A percentile compares a stretch with the other conserved stretches of the same genome.
phyloP scores from a whole-genome alignment of 2,888 invertebrate species.

The Synanthedon andrenaeformis region DNA sequence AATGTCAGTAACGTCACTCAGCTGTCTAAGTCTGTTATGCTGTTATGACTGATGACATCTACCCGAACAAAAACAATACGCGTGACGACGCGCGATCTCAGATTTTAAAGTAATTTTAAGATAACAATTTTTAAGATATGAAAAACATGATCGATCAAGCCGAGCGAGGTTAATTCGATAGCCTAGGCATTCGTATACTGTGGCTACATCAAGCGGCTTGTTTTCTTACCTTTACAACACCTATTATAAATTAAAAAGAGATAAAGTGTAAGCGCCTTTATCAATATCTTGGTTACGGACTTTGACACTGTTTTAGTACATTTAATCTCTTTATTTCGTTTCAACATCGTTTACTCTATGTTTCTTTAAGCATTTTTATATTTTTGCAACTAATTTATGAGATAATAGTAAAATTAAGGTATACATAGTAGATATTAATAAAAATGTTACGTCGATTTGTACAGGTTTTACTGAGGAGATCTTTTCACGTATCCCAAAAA shows the following conservation, averaged over 20 bases:
- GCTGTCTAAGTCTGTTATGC: no score
- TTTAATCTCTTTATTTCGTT: neutral
- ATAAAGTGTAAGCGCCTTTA: neutral
- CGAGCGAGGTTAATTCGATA: no score
- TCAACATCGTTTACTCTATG: neutral
- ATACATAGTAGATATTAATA: no score
- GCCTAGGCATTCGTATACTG: neutral
- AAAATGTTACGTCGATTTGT: constrained; percentile 35
- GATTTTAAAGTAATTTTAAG: no score
- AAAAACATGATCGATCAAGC: no score
- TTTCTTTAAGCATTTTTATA: neutral
- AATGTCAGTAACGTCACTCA: no score
- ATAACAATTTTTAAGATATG: no score
- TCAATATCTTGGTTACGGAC: neutral
- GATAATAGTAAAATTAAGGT: no score
- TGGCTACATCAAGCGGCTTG: neutral
- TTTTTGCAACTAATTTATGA: no score
- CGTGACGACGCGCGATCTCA: no score
- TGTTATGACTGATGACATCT: no score
- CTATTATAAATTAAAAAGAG: neutral
- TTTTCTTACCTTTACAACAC: neutral
- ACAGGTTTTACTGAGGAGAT: constrained; percentile 36
- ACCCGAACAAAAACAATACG: no score
- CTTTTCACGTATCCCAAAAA: constrained; percentile 43
- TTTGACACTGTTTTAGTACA: neutral